These are phyloP conservation scores for Platycercus adscitus DNA, from an alignment of 2,113 vertebrate species.

Conservation along the genomic window DNA sequence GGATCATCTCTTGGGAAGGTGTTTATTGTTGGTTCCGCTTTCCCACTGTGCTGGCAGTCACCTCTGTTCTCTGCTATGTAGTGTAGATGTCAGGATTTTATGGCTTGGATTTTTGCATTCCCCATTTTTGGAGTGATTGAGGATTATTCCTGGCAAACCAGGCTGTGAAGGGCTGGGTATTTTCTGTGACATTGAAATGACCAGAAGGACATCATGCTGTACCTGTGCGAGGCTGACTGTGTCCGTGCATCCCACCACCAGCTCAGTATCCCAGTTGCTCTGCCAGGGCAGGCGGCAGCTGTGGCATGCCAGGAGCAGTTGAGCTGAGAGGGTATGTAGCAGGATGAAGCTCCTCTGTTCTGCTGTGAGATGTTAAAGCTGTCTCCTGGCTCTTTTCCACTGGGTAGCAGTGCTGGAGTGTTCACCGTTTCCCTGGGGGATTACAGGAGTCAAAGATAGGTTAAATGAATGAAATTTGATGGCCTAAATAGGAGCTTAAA, in stretches of 20 bases:
- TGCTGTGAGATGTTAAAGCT: not conserved
- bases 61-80: not conserved
- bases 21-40: not conserved
- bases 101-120: not conserved
- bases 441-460: not conserved
- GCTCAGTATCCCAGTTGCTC: not conserved
- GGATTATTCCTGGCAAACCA: not conserved
- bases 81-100: not conserved
- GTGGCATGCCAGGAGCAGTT: not conserved
- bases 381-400: not conserved
- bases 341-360: not conserved
- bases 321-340: not conserved
- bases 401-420: not conserved
- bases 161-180: not conserved
- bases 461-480: not conserved
- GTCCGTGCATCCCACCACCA: not conserved
- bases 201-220: not conserved
- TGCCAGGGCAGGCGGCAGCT: not conserved
- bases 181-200: not conserved
- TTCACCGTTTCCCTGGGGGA: not conserved
- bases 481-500: not conserved
- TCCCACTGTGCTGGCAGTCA: not conserved
- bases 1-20: not conserved
- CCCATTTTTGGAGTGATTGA: not conserved
- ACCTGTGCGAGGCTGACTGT: not conserved